Percentiles rank a stretch among this genome's conserved stretches.
Conservation (phyloP, 1,140 invertebrate genomes). For the Caerostris extrusa region DNA sequence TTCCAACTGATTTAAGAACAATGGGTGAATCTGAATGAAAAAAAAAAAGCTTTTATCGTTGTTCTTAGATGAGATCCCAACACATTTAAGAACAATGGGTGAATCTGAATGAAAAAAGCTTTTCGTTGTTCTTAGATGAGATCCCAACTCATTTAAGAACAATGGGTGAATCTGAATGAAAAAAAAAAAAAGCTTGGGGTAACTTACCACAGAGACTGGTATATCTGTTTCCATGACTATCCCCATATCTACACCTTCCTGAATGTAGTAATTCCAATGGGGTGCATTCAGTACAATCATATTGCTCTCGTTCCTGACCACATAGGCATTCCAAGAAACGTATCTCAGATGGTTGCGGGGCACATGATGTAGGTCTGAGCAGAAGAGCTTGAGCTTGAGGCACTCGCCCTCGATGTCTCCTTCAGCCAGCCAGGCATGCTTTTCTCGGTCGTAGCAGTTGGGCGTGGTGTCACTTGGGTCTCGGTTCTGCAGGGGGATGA, state of each 20-base stretch:
- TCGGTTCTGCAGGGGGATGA: conserved; percentile 81
- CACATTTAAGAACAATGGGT: no score
- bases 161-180: not conserved
- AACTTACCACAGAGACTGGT: conserved; percentile 87
- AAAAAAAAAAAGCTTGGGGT: not conserved
- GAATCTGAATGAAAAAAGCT: no score
- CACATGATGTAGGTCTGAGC: conserved; percentile 92
- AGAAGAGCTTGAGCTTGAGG: conserved; percentile 88
- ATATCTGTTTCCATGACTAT: conserved; percentile 92
- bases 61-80: no score
- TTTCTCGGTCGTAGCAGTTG: conserved; percentile 92
- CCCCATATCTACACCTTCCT: conserved; percentile 90
- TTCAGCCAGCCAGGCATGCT: conserved; percentile 91
- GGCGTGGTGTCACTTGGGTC: conserved; percentile 80
- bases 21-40: not conserved
- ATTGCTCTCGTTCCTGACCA: conserved; percentile 80
- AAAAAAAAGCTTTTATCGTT: no score
- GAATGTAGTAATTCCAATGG: conserved; percentile 92
- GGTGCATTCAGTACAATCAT: conserved; percentile 87
- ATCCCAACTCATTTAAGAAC: no score
- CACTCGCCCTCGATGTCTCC: conserved; percentile 91
- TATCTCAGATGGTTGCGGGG: conserved; percentile 90
- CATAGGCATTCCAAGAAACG: conserved; percentile 90
- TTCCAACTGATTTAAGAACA: no score
- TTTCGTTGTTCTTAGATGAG: no score